phyloP scores from a whole-genome alignment of 2,888 invertebrate genomes.

The Philopedon plagiatum region DNA sequence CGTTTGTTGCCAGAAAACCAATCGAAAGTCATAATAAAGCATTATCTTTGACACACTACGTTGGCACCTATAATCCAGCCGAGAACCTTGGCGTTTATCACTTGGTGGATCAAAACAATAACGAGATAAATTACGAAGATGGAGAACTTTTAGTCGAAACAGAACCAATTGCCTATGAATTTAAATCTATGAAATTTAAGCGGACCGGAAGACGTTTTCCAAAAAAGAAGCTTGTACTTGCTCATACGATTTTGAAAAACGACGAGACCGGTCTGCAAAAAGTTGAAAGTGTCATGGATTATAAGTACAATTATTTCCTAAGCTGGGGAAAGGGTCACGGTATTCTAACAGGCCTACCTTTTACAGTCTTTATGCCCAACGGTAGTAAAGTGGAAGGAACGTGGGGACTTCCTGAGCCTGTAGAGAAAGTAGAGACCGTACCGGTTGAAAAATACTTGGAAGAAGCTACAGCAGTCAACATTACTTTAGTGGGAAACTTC shows the following conservation, averaged over 20 bases:
- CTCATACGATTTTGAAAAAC: conserved; percentile 68
- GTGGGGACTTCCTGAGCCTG: conserved; percentile 77
- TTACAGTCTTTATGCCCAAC: conserved; percentile 75
- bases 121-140: conserved; percentile 73
- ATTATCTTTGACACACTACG: conserved; percentile 71
- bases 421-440: conserved; percentile 72
- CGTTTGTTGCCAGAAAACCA: conserved; percentile 64
- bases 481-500: conserved; percentile 81
- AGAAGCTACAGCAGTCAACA: conserved; percentile 87
- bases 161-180: conserved; percentile 84
- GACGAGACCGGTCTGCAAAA: conserved; percentile 69
- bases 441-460: conserved; percentile 75
- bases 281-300: conserved; percentile 82
- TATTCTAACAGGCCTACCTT: conserved; percentile 80
- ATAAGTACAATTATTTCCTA: conserved; percentile 78
- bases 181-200: conserved; percentile 70
- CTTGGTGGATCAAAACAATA: conserved; percentile 76
- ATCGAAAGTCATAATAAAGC: conserved; percentile 58
- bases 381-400: conserved; percentile 73
- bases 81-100: conserved; percentile 79
- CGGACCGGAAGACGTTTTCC: conserved; percentile 66
- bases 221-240: conserved; percentile 62
- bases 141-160: conserved; percentile 87
- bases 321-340: conserved; percentile 87
- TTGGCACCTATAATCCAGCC: conserved; percentile 79